Base-by-base conservation (phyloP, 2,888 invertebrate genomes). In the Chrysolina americana region DNA sequence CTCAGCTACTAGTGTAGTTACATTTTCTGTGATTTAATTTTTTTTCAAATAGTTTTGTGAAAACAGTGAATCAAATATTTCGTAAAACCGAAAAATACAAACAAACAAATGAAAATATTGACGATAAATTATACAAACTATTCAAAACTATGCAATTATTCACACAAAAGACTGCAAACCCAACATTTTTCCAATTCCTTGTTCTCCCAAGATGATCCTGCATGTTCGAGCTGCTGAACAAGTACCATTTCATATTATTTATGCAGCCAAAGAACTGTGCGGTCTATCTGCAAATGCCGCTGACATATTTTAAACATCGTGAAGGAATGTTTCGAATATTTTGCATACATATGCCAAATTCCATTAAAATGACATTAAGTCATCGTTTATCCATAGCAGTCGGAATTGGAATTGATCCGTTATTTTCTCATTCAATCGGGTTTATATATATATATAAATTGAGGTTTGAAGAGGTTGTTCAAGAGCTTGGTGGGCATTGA, bases 211-310 rank as follows among this genome's bases (percentile, higher is more conserved):
- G 80, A 81, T 79, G 81, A 80, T 79, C 41, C 79, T 65, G 78
- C 79, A 78, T 81, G 77, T 77, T 76, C 75, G 47, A 71, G 76
- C 73, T 71, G 63, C 70, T 73, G 73, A 76, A 79, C 81, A 80
- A 76, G 82, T 74, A 73, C 75, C 79, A 77, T 81, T 79, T 78
- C 77, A 81, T 81, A 82, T 83, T 83, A 83, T 84, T 84, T 84
- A 84, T 83, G 82, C 81, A 79, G 81, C 50, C 79, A 65, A 75
- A 75, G 77, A 75, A 77, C 70, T 66, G 75, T 71, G 76, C 79
- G 75, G 82, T 77, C 79, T 81, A 76, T 77, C 79, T 79, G 71
- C 72, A 75, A 77, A 79, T 66, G 70, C 78, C 78, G 76, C 79
- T 80, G 81, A 82, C 81, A 80, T 83, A 82, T 81, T 80, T 83